Base-by-base conservation (phyloP, 2,888 invertebrate genomes). In the Anarsia innoxiella region DNA sequence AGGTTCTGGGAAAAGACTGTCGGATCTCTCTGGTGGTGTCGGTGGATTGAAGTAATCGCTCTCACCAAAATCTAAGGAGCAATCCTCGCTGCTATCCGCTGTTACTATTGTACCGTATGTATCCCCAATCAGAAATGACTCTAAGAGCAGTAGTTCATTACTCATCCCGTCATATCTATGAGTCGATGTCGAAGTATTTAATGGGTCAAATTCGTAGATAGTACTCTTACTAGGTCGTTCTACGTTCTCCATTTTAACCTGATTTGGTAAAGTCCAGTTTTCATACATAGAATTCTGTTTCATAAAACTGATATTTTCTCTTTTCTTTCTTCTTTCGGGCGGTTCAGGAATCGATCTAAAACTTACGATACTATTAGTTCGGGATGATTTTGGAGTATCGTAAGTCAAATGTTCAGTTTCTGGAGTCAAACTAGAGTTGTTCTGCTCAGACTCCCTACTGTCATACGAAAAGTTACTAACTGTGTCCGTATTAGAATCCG, bases 161-260 rank as follows among this genome's bases (percentile, higher is more conserved):
- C 88, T 89, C 43, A 88, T 48, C 12, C 82, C 83, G 5, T 72
- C 70, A 58, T 69, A 80, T 37, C 59, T 72, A 23, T 58, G 46
- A 11, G 62, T 38, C 5, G 58, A 44, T 13, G 45, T 49, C 33
- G 56, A 57, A 2, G 58, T 49, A 35, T 74, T 74, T 13, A 89
- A 66, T 1, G 91, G 93, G 73, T 93, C 93, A 74, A 93, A 93
- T 66, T 92, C 91, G 61, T 88, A 84, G 32, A 93, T 88, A n/a
- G 91, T 86, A 57, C 91, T 90, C 49, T 87, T 78, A 36, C 87
- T 85, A 1, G 72, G 50, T 27, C 72, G 63, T 51, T 56, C 36
- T 45, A 49, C 49, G 41, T 31, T 33, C 42, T 54, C 48, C 12
- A 37, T 16, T 30, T 40, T 50, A 26, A 62, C 44, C 39, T 54